A percentile compares a stretch with the other conserved stretches of the same genome.
phyloP scores from a whole-genome alignment of 2,888 invertebrate genomes.

The Alcis repandata region DNA sequence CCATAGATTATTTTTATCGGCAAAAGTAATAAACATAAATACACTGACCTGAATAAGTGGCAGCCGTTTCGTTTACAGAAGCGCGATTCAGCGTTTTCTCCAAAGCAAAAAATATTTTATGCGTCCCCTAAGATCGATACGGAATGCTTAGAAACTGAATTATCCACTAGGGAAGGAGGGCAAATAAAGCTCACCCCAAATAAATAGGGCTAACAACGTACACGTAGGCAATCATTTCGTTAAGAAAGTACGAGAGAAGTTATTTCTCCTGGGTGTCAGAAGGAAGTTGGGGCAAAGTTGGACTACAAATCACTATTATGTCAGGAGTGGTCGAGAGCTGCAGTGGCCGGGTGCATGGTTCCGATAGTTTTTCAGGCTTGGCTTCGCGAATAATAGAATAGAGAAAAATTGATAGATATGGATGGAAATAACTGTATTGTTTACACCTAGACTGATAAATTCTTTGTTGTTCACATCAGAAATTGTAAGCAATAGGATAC shows the following conservation, averaged over 20 bases:
- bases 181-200: conserved; percentile 82
- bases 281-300: conserved; percentile 63
- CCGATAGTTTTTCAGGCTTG: conserved; percentile 37
- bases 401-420: too few relatives aligned
- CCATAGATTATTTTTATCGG: conserved; percentile 29
- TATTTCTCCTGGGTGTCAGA: conserved; percentile 78
- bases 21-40: conserved; percentile 34
- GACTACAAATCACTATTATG: conserved; percentile 78
- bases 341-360: conserved; percentile 54
- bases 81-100: conserved; percentile 53
- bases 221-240: conserved; percentile 86
- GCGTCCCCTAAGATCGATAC: conserved; percentile 80
- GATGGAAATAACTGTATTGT: too few relatives aligned
- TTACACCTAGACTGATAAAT: too few relatives aligned
- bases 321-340: conserved; percentile 66
- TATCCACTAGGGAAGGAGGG: conserved; percentile 79
- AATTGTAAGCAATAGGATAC: too few relatives aligned
- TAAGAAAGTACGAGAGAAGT: conserved; percentile 81
- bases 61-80: conserved; percentile 43
- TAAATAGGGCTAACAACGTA: conserved; percentile 82
- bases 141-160: conserved; percentile 83
- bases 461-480: too few relatives aligned
- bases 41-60: conserved; percentile 36
- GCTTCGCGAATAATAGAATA: background rate
- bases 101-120: conserved; percentile 76